Conservation (phyloP, 2,888 invertebrate species). For the Dasypogon diadema region DNA sequence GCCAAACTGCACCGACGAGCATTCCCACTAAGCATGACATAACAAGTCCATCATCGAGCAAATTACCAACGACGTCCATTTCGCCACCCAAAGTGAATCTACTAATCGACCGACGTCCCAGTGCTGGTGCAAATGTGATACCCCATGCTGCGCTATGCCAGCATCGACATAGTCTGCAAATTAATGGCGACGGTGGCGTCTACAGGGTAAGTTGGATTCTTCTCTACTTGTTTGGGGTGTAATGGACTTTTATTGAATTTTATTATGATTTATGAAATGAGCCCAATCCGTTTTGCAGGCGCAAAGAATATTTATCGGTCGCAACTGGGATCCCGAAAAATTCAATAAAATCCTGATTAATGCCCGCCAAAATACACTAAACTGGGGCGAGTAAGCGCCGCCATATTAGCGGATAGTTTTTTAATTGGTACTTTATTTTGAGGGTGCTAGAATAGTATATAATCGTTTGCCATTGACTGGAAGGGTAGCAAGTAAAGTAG, state of each 20-base stretch:
- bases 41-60: constrained; percentile 54
- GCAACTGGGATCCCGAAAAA: constrained; percentile 23
- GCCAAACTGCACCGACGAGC: constrained; percentile 30
- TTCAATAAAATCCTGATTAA: constrained; percentile 47
- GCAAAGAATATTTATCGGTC: constrained; percentile 34
- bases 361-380: no score
- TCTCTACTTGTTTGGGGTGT: constrained; percentile 33
- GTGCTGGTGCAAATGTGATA: constrained; percentile 58
- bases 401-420: no score
- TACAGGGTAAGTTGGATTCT: constrained; percentile 52
- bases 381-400: no score
- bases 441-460: no score
- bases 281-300: constrained; percentile 25
- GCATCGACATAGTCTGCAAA: constrained; percentile 59
- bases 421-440: no score
- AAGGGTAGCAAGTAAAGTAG: no score
- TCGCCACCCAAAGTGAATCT: constrained; percentile 55
- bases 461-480: no score
- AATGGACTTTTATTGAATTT: constrained; percentile 51
- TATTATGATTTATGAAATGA: constrained; percentile 44
- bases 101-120: constrained; percentile 58
- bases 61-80: constrained; percentile 54
- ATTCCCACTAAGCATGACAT: constrained; percentile 27
- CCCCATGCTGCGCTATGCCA: constrained; percentile 59
- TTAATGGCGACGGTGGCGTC: constrained; percentile 57